Evolutionary conservation across 2,888 invertebrate genomes (phyloP).

Genomic region (Caenorhabditis sp.): DNA sequence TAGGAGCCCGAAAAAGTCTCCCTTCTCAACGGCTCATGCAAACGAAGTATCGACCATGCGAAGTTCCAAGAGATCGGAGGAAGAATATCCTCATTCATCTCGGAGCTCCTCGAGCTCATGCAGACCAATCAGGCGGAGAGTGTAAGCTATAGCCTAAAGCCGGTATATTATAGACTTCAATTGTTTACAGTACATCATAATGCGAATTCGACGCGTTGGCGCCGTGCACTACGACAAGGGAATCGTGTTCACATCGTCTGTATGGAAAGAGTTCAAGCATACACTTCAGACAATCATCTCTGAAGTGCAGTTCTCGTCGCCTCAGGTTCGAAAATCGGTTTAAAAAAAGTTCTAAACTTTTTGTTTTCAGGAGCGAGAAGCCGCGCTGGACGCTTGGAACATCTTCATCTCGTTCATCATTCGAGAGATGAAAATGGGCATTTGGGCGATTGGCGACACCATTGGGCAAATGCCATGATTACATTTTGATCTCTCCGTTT

Average conservation of each 20-base stretch:
- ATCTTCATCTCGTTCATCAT: constrained; percentile 82
- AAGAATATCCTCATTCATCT: constrained; percentile 76
- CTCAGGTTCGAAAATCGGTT: constrained; percentile 37
- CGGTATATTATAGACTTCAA: neutral
- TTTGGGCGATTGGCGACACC: constrained; percentile 73
- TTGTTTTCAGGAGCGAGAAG: constrained; percentile 73
- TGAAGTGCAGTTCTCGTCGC: constrained; percentile 65
- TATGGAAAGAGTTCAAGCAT: constrained; percentile 80
- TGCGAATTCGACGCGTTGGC: constrained; percentile 76
- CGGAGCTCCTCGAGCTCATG: constrained; percentile 76
- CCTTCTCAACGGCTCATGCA: constrained; percentile 65
- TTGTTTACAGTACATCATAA: constrained; percentile 70
- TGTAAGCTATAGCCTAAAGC: constrained; percentile 50
- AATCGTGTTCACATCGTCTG: constrained; percentile 75
- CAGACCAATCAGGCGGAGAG: constrained; percentile 71
- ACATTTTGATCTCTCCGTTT: constrained; percentile 2
- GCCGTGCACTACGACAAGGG: constrained; percentile 78
- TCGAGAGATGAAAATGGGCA: constrained; percentile 82
- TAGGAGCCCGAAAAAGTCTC: constrained; percentile 67
- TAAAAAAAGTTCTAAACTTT: neutral
- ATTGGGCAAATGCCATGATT: constrained; percentile 58
- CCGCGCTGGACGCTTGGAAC: constrained; percentile 79
- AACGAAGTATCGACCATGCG: constrained; percentile 72
- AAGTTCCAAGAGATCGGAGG: constrained; percentile 77
- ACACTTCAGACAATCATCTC: constrained; percentile 66